Evolutionary conservation across 1,140 invertebrate species (phyloP).

Genomic region (Anagrus nilaparvatae): DNA sequence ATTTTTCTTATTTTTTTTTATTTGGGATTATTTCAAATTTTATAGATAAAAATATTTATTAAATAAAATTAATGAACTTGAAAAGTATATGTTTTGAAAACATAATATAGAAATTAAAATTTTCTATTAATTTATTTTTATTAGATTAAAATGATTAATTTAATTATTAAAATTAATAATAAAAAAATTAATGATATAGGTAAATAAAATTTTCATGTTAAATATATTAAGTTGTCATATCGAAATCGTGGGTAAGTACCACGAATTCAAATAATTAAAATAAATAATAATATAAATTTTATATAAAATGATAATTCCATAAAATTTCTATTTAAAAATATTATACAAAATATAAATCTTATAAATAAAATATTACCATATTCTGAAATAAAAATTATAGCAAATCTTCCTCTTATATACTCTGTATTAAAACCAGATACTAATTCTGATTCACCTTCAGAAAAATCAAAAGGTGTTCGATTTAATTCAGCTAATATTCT

Average conservation of each 20-base stretch:
- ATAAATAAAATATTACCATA: constrained; percentile 61
- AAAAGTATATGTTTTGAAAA: constrained; percentile 55
- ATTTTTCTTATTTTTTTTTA: constrained; percentile 46
- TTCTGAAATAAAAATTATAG: constrained; percentile 61
- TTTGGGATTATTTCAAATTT: constrained; percentile 20
- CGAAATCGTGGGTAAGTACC: constrained; percentile 46
- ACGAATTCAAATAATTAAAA: constrained; percentile 49
- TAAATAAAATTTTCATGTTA: constrained; percentile 47
- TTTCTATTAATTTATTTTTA: constrained; percentile 19
- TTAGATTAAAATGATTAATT: constrained; percentile 25
- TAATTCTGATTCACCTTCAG: constrained; percentile 62
- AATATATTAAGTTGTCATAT: constrained; percentile 53
- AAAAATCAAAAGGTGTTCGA: constrained; percentile 69
- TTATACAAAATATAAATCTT: constrained; percentile 43
- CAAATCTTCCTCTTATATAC: constrained; percentile 56
- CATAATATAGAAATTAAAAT: constrained; percentile 43
- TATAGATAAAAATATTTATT: constrained; percentile 27
- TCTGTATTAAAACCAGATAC: constrained; percentile 69
- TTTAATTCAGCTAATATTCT: constrained; percentile 58
- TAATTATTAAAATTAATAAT: constrained; percentile 36
- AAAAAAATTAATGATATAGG: constrained; percentile 44
- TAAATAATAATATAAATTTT: constrained; percentile 40
- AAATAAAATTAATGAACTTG: constrained; percentile 45
- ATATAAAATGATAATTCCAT: constrained; percentile 45
- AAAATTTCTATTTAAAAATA: constrained; percentile 42